Evolutionary conservation across 2,113 vertebrate species (phyloP), one percentile per base, ranked within the genome.

Genomic region (Ascaphus truei): DNA sequence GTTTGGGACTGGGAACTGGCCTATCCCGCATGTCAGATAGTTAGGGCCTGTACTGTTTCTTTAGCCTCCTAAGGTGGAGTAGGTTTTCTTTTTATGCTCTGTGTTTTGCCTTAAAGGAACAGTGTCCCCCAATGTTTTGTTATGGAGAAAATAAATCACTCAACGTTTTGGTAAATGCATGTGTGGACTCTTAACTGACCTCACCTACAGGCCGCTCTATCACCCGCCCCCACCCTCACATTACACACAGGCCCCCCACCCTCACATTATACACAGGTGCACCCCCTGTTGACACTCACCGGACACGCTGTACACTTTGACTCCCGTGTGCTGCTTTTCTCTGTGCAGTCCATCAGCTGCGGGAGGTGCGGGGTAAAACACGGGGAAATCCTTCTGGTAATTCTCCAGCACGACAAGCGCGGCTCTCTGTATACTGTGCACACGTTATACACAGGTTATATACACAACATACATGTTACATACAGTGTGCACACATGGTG

Each of bases 261-360:
- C 73, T 43, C 39, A 7, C 15, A 43, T 15, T n/a, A 5, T n/a
- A 7, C n/a, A 43, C 31, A n/a, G 7, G 3, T 3, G 3, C 39
- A 73, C 53, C 69, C 62, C 73, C 65, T 73, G 26, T 45, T 64
- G 53, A 45, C 62, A 93, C 94, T 55, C 73, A 98, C 96, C 94
- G 5, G 98, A 95, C 26, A 98, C 95, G 23, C 88, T 94, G 88
- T 96, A 96, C 80, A 98, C 94, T 80, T 96, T 98, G 62, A 96
- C 87, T 27, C 93, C 95, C 0, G 93, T 93, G 89, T 94, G 90
- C 74, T 95, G 93, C 73, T 98, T 96, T 77, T 92, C 90, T 56
- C 92, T 90, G 11, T 92, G 85, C 72, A 94, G 91, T 72, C 95
- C 98, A 39, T 93, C 90, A 72, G 93, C 92, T 29, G 92, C 93